Evolutionary conservation across 2,797 vertebrate species (phyloP), one percentile per base, ranked within the genome.

Genomic region (Silurus lanzhouensis): DNA sequence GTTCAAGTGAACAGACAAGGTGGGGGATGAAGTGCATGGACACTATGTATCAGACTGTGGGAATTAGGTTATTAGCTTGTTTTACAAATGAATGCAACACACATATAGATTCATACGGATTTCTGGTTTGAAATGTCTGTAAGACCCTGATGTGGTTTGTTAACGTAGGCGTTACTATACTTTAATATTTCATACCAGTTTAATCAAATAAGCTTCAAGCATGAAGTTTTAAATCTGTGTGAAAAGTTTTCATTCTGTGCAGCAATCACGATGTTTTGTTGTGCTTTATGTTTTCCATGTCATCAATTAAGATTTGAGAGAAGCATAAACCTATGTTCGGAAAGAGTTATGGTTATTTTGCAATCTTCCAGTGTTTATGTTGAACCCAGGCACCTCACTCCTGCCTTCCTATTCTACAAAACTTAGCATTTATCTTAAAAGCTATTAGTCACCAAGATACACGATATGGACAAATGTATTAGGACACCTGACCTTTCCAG

Each of bases 201-300:
- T 17, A 68, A 72, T 20, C 13, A n/a, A 5, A 48, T 38, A 5
- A 38, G 38, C 38, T 38, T 38, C 38, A 38, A 38, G 38, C 4
- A 3, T 52, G 8, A 10, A 7, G 48, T 52, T 52, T 52, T 10
- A 52, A 52, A 52, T 52, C 48, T 10, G 48, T 52, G 6, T 52
- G 6, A 1, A 52, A 10, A 52, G 1, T 52, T 52, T 74, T 6
- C 71, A 52, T 52, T 74, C 46, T n/a, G 3, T 75, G 17, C 5
- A 52, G 46, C 10, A 75, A 75, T 77, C 46, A 48, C 17, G 55
- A 52, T 75, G 48, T 22, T 75, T 55, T 55, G 5, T 22, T 52
- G 46, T 75, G 71, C 22, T 75, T 55, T 75, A 75, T 75, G 14
- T 52, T 75, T 46, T 46, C 38, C 17, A 72, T 20, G 46, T 72